Base-by-base conservation (phyloP, 2,888 invertebrate species). In the Andrena hattorfiana region DNA sequence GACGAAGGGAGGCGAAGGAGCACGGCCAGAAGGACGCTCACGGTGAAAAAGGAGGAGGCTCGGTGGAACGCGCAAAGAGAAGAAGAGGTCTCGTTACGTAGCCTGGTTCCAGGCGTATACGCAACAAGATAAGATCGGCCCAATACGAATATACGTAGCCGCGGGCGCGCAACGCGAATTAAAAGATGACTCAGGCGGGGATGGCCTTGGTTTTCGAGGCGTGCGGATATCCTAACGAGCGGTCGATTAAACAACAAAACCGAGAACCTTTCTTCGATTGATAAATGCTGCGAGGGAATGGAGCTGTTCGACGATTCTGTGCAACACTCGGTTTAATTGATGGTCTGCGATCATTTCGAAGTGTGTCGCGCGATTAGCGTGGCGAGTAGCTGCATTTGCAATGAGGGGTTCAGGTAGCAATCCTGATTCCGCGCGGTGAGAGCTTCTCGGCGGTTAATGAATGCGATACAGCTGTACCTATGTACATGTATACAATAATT, bases 51-150 rank as follows among this genome's bases (percentile, higher is more conserved):
- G 26, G 26, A 51, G 42, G 23, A 66, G 32, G 32, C 30, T n/a
- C 26, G 5, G 49, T 68, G 62, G 42, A 63, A 62, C 63, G 42
- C 60, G 59, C 30, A 51, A 60, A 59, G 70, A 54, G 64, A 62
- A 60, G 68, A 67, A 48, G 76, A 64, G 51, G 60, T 76, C 86
- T 88, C 88, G 89, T 88, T 88, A 88, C 84, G 67, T 83, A 72
- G 74, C 60, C 74, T 35, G 76, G 77, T 51, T 66, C 79, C 81
- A 75, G 70, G 73, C 78, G 76, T 77, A 82, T 87, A 83, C 81
- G 84, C 81, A 75, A 67, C 51, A 63, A 68, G 89, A 89, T 89
- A 89, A 84, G 68, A 89, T 89, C 89, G 84, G 74, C 76, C 78
- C 89, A 83, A 85, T 85, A 86, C 80, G 81, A 78, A 83, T 79